Base-by-base conservation (phyloP, 92 coral and sea anemone genomes). In the Nematostella vectensis region DNA sequence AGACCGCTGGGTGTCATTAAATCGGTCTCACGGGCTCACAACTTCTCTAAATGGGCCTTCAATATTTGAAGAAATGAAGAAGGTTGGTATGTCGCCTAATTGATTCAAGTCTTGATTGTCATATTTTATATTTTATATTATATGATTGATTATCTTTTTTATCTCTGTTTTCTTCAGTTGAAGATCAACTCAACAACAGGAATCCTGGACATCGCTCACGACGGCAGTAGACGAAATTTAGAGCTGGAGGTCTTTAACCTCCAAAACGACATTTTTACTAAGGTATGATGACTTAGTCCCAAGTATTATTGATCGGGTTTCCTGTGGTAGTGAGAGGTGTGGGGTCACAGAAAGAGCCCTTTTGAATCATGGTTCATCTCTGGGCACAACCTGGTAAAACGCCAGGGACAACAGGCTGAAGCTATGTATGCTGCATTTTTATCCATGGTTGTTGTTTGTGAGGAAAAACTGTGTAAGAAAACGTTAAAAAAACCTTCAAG, bases 201-300 rank as follows among this genome's bases (percentile, higher is more conserved):
- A 1, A 37, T 53, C 22, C 47, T 91, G 1, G 43, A 67, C 37
- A 76, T 91, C 50, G 74, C 61, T 27, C 38, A 27, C 27, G 52
- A 59, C 43, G 83, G 95, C 1, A 62, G 52, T 19, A 75, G 98
- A 31, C 56, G 50, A 21, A 39, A 57, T 13, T 51, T 68, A 17
- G 68, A 78, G 16, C 50, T 85, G 27, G 91, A 91, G 19, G 57
- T 84, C 51, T 50, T 80, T 27, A 84, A 84, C 40, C 79, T 84
- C 19, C 79, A 72, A 16, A 58, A 80, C 29, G 75, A 80, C 55
- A 37, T 29, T 0, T 80, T 79, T 54, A 42, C 50, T 23, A 74
- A 69, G 66, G 94, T 84, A 61, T 15, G n/a, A n/a, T n/a, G n/a
- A n/a, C n/a, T n/a, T n/a, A n/a, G n/a, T n/a, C n/a, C n/a, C n/a